Evolutionary conservation across 1,140 invertebrate species (phyloP), one percentile per base, ranked within the genome.

Genomic region (Drosophila suzukii): DNA sequence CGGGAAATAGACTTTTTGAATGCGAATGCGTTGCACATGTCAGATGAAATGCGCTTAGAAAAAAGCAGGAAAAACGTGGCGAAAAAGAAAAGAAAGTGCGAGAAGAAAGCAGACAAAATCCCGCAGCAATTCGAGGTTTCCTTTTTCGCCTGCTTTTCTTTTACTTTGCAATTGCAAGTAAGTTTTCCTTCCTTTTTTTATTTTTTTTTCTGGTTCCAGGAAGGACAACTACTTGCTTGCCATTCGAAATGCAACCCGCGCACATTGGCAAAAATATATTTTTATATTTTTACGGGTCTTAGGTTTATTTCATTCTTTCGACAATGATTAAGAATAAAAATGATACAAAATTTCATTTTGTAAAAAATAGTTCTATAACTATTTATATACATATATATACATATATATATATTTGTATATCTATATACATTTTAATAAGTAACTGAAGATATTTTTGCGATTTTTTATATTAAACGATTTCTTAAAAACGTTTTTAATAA

Each of bases 1-100:
- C 80, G 84, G 83, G 80, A 88, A 88, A 88, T 88, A 88, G 83
- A 89, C 84, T 89, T 89, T 89, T 84, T 84, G 84, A 89, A 89
- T 89, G 81, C 80, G 80, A 89, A 89, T 84, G 80, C 84, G 80
- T 89, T 81, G 84, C 84, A 89, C 84, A 89, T 89, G 84, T 81
- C 84, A 79, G 62, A 75, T 56, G 82, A 68, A 75, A 86, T 65
- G 81, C 65, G 84, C 70, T 89, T 89, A 78, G 80, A 89, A 84
- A 89, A 84, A 67, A 66, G 54, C 46, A 15, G 27, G 56, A 62
- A 62, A 57, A 74, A 58, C 36, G 47, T 67, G 17, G 54, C 30
- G 36, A 27, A 66, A 57, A 20, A 49, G 55, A 60, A 76, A 47
- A 44, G 61, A 76, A 67, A 66, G 43, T 50, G 50, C 17, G 44